phyloP scores from a whole-genome alignment of 2,113 vertebrate genomes.

The Tinamus guttatus region DNA sequence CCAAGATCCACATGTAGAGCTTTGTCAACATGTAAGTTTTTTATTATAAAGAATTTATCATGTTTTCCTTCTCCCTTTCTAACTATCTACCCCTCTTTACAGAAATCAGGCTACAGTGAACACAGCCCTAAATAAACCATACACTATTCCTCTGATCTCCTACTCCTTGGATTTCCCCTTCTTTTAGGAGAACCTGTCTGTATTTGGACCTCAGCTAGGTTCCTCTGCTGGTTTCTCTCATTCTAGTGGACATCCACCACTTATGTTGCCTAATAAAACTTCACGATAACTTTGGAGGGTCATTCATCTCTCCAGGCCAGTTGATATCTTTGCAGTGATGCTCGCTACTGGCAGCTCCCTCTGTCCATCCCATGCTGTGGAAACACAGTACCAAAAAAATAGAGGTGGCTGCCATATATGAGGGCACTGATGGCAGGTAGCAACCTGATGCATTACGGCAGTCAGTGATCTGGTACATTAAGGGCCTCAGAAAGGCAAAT shows the following conservation, averaged over 20 bases:
- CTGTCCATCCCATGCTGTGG: not conserved
- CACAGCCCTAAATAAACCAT: not conserved
- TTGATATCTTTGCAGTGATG: rapidly evolving
- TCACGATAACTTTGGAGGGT: not conserved
- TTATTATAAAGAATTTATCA: not conserved
- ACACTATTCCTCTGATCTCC: not conserved
- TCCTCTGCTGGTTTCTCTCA: not conserved
- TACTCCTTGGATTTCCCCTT: not conserved
- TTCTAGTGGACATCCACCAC: not conserved
- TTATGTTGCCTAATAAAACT: not conserved
- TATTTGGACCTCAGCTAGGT: not conserved
- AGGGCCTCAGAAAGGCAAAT: not conserved
- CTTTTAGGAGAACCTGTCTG: not conserved
- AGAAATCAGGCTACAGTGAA: not conserved
- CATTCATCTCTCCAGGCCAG: not conserved
- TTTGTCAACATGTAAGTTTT: not conserved
- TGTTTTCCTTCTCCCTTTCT: not conserved
- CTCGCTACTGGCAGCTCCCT: not conserved
- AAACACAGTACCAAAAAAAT: not conserved
- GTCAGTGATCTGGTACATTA: not conserved
- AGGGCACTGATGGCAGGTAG: not conserved
- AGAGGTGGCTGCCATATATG: rapidly evolving
- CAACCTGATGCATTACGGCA: not conserved
- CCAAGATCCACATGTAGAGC: not conserved
- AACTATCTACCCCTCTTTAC: rapidly evolving